Percentiles rank a stretch among this genome's conserved stretches.
These are phyloP conservation scores for Pygoscelis adeliae DNA, from an alignment of 2,113 vertebrate species.

Conservation along the genomic window DNA sequence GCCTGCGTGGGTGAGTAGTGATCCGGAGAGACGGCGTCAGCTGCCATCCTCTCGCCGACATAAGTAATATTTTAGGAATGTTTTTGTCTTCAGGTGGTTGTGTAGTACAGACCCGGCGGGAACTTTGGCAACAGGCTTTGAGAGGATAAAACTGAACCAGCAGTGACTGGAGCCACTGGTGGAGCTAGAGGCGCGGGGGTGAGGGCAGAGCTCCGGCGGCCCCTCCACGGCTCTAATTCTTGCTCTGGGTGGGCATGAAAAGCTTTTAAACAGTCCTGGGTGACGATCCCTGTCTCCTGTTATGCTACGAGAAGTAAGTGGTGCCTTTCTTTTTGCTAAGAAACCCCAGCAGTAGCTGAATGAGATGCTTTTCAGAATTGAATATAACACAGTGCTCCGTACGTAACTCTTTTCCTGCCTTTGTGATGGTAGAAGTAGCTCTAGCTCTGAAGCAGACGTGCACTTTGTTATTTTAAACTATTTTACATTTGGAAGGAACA, in stretches of 20 bases:
- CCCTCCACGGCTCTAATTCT: too few relatives aligned
- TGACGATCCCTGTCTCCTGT: accelerated
- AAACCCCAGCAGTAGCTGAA: not conserved
- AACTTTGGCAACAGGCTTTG: not conserved
- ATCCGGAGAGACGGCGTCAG: accelerated
- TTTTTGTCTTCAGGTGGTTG: not conserved
- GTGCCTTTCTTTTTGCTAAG: not conserved
- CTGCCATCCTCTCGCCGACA: accelerated
- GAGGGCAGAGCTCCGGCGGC: too few relatives aligned
- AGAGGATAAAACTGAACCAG: not conserved
- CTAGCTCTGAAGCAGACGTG: not conserved
- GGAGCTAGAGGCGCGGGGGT: too few relatives aligned
- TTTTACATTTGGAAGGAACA: not conserved
- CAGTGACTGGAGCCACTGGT: not conserved
- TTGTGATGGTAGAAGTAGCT: not conserved
- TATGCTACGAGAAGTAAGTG: accelerated
- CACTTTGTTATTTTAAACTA: not conserved
- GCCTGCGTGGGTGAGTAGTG: accelerated
- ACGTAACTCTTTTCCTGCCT: not conserved
- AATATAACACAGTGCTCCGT: not conserved
- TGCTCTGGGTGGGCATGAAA: too few relatives aligned
- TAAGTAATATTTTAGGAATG: not conserved
- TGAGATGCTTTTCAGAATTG: not conserved
- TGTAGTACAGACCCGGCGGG: not conserved
- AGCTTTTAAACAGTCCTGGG: not conserved